These are phyloP conservation scores for Drosophila rufa DNA, from an alignment of 1,140 invertebrate genomes.

Conservation along the genomic window DNA sequence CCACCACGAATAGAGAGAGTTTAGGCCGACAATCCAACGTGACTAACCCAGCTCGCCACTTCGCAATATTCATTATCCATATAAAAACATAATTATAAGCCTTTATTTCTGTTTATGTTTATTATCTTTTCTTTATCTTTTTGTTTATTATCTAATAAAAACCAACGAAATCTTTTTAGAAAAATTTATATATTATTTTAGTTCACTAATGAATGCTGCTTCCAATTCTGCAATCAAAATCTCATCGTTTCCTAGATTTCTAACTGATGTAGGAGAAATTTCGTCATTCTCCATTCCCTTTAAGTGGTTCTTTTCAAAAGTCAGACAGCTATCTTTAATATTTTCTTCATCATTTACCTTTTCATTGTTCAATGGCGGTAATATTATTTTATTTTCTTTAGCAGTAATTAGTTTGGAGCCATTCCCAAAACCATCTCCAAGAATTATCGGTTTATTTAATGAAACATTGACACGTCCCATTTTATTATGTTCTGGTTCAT, in stretches of 20 bases:
- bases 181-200: constrained; percentile 36
- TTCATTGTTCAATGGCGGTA: neutral
- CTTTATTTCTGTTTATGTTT: no score
- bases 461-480: neutral
- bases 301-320: neutral
- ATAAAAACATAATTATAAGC: neutral
- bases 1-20: no score
- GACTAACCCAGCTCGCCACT: no score
- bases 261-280: neutral
- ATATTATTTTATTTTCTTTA: neutral
- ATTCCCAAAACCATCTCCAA: neutral
- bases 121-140: no score
- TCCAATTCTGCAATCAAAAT: constrained; percentile 54
- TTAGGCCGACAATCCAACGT: no score
- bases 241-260: constrained; percentile 25
- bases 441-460: neutral
- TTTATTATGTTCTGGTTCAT: no score
- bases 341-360: neutral
- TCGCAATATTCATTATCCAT: neutral
- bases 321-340: neutral
- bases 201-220: constrained; percentile 51
- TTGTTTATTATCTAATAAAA: neutral
- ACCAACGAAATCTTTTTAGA: neutral
- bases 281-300: neutral
- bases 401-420: no score